Evolutionary conservation across 2,888 invertebrate species (phyloP).

Genomic region (Drosophila stalkeri): DNA sequence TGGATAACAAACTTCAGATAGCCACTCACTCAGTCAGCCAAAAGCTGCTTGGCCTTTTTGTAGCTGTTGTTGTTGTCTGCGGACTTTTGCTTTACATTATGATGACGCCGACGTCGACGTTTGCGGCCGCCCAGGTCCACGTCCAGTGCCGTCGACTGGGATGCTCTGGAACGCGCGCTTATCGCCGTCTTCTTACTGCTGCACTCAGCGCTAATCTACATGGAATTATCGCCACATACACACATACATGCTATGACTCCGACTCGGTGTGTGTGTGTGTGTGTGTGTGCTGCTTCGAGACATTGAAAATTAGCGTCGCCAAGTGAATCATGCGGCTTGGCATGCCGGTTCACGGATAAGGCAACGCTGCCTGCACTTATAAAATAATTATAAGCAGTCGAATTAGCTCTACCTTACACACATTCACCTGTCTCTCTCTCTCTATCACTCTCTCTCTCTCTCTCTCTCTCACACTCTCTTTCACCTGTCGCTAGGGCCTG

Average conservation of each 20-base stretch:
- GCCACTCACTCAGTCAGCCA: conserved; percentile 59
- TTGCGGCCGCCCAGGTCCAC: conserved; percentile 59
- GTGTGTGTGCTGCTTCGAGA: conserved; percentile 39
- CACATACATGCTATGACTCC: conserved; percentile 15
- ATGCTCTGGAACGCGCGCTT: conserved; percentile 69
- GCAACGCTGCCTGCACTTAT: conserved; percentile 75
- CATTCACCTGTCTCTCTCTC: neutral
- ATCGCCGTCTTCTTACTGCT: conserved; percentile 74
- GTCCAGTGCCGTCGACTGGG: conserved; percentile 30
- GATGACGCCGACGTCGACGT: conserved; percentile 46
- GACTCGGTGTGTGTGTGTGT: conserved; percentile 16
- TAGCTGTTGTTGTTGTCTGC: conserved; percentile 17
- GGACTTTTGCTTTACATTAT: conserved; percentile 60
- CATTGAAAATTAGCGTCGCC: conserved; percentile 75
- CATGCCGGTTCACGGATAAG: conserved; percentile 72
- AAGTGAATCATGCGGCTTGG: conserved; percentile 76
- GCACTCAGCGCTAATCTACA: conserved; percentile 78
- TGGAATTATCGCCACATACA: conserved; percentile 71
- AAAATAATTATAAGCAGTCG: conserved; percentile 76
- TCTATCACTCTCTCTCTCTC: neutral
- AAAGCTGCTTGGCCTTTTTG: conserved; percentile 56
- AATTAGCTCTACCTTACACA: conserved; percentile 38
- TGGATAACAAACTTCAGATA: conserved; percentile 78
- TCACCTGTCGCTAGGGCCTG: conserved; percentile 56
- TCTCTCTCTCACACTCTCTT: conserved; percentile 4